phyloP scores from a whole-genome alignment of 23 tunicate species.

The Clavelina lepadiformis region DNA sequence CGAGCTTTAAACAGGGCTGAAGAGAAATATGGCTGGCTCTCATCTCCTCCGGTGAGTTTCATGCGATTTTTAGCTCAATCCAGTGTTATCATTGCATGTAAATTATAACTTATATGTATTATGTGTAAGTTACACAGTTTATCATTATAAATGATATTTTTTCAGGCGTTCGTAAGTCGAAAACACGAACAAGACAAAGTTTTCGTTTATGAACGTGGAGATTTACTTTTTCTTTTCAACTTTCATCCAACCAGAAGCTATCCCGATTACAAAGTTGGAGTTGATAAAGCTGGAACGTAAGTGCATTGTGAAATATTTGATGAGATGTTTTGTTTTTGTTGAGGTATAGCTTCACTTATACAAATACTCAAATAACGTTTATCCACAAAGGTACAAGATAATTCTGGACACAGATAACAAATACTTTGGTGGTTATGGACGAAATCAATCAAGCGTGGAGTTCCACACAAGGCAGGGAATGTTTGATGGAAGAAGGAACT shows the following conservation, averaged over 20 bases:
- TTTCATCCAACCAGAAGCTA: conserved; percentile 27
- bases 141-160: neutral
- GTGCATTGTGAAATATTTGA: neutral
- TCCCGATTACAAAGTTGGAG: conserved; percentile 21
- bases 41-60: conserved; percentile 40
- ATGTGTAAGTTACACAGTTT: neutral
- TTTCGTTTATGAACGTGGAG: conserved; percentile 22
- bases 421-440: conserved; percentile 52
- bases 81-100: too few relatives aligned
- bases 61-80: too few relatives aligned
- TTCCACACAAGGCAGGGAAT: conserved; percentile 19
- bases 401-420: conserved; percentile 56
- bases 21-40: conserved; percentile 72
- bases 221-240: conserved; percentile 22
- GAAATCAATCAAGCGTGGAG: conserved; percentile 29
- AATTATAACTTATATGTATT: neutral
- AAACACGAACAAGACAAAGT: conserved; percentile 26
- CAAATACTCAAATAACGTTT: neutral
- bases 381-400: conserved; percentile 47
- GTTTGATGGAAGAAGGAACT: conserved; percentile 48
- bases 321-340: neutral
- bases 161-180: conserved; percentile 27
- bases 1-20: conserved; percentile 63
- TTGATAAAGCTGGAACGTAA: conserved; percentile 25
- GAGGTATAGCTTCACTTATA: neutral